These are phyloP conservation scores for Echeneis naucrates DNA, from an alignment of 2,797 vertebrate genomes.

Conservation along the genomic window DNA sequence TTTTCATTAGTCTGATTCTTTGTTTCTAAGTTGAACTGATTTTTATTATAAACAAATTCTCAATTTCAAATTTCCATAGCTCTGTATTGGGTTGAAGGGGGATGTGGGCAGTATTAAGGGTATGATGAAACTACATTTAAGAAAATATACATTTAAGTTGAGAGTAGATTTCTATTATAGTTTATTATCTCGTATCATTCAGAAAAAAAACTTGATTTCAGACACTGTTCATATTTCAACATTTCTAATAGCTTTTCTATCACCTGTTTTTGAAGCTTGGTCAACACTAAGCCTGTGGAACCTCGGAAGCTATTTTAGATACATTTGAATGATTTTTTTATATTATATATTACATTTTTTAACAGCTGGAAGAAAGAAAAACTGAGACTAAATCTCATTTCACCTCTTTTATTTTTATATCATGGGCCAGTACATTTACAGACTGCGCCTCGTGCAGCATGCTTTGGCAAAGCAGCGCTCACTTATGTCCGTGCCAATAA, in stretches of 20 bases:
- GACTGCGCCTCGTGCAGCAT: not conserved
- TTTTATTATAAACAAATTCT: not conserved
- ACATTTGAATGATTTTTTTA: not conserved
- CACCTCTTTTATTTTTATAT: not conserved
- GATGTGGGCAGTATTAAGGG: no score
- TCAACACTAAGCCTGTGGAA: no score
- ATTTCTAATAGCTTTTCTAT: no score
- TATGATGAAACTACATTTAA: no score
- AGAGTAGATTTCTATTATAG: no score
- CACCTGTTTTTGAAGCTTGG: no score
- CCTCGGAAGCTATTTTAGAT: not conserved
- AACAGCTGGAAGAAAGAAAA: not conserved
- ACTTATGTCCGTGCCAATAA: not conserved
- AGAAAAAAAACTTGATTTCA: not conserved
- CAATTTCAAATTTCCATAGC: not conserved
- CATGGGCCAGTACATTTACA: not conserved
- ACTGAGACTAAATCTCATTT: not conserved
- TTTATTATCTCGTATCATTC: not conserved
- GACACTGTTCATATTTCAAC: no score
- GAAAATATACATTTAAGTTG: no score
- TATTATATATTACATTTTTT: not conserved
- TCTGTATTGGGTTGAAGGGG: no score
- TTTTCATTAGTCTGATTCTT: no score
- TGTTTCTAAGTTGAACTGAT: no score
- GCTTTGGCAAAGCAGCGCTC: not conserved